A percentile compares a stretch with the other conserved stretches of the same genome.
These are phyloP conservation scores for Bellardia pandia DNA, from an alignment of 2,888 invertebrate genomes.

Conservation along the genomic window DNA sequence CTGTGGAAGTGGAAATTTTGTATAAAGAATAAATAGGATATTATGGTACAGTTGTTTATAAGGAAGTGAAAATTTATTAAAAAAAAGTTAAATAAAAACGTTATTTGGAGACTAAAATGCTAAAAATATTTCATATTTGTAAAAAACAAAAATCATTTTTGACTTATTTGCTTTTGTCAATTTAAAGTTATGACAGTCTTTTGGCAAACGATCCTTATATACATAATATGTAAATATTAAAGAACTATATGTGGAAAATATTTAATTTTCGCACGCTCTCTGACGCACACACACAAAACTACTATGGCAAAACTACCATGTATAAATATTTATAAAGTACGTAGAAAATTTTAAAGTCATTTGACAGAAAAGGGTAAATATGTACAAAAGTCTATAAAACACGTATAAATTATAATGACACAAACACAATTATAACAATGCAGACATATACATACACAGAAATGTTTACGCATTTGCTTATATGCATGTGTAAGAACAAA, in stretches of 20 bases:
- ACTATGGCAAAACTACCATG: not conserved
- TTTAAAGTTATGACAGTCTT: no score
- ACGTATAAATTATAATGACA: conserved; percentile 44
- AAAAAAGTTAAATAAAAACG: not conserved
- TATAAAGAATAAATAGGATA: not conserved
- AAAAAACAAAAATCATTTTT: no score
- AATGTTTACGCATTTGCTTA: not conserved
- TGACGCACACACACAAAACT: no score
- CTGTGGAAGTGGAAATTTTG: conserved; percentile 45
- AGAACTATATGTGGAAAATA: no score
- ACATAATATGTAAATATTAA: not conserved
- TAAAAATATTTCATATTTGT: no score
- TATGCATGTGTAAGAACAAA: not conserved
- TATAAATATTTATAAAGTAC: conserved; percentile 23
- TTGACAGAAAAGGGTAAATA: conserved; percentile 34
- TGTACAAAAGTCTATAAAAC: conserved; percentile 6
- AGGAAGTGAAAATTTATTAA: conserved; percentile 9
- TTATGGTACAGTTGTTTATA: conserved; percentile 9
- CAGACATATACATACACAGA: not conserved
- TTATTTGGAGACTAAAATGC: no score
- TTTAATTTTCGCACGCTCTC: not conserved
- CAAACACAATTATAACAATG: conserved; percentile 5
- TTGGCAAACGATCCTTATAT: not conserved
- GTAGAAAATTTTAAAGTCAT: conserved; percentile 26
- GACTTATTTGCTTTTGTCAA: no score